phyloP scores from a whole-genome alignment of 2,113 vertebrate genomes.

The Helogale parvula region DNA sequence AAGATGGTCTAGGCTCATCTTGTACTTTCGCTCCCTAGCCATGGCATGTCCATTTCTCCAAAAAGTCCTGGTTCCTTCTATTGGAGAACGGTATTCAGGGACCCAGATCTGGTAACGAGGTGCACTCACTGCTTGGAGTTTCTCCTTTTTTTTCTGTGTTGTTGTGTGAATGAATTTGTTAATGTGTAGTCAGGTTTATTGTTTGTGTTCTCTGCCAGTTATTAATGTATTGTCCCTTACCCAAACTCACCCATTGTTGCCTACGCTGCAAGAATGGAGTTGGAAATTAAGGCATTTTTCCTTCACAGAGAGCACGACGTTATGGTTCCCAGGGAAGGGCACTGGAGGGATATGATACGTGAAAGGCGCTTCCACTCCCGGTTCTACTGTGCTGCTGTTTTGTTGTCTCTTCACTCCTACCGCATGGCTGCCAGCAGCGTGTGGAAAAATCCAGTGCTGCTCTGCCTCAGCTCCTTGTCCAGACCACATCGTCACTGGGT shows the following conservation, averaged over 20 bases:
- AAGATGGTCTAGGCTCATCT: neutral
- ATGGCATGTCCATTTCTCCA: neutral
- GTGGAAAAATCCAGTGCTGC: neutral
- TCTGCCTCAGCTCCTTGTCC: neutral
- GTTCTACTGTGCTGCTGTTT: neutral
- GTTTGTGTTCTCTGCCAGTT: neutral
- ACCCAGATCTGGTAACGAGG: neutral
- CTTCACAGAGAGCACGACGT: neutral
- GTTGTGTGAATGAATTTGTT: neutral
- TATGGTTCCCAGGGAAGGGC: neutral
- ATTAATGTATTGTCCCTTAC: neutral
- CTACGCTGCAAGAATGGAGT: neutral
- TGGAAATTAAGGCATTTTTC: neutral
- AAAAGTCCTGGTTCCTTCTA: neutral
- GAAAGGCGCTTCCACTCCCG: neutral
- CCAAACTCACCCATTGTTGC: neutral
- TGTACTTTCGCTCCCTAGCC: neutral
- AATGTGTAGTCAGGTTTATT: neutral
- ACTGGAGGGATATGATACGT: neutral
- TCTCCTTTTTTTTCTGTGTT: neutral
- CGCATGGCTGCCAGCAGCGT: accelerated
- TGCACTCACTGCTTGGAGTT: neutral
- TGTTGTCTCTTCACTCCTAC: neutral
- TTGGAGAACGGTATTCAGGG: neutral
- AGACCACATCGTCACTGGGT: neutral